These are phyloP conservation scores for Syrphus vitripennis DNA, from an alignment of 2,888 invertebrate species.

Conservation along the genomic window DNA sequence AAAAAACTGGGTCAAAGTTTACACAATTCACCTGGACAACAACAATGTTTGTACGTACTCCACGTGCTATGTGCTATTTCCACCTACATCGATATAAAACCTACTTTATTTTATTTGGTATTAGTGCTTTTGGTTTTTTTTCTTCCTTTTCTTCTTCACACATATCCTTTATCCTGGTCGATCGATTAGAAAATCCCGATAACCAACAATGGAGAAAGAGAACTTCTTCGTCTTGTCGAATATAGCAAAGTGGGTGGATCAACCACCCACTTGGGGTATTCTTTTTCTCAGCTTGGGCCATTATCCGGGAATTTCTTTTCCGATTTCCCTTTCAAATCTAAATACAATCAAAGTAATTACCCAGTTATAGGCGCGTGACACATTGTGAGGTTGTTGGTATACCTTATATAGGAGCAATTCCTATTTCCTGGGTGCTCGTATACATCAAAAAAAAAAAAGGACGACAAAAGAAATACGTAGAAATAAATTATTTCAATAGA, in stretches of 20 bases:
- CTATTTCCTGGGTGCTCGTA: neutral
- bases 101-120: conserved; percentile 56
- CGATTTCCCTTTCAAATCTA: conserved; percentile 70
- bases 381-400: neutral
- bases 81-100: conserved; percentile 45
- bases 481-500: conserved; percentile 47
- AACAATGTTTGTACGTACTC: neutral
- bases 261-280: conserved; percentile 42
- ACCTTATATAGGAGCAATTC: neutral
- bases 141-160: conserved; percentile 1
- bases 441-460: conserved; percentile 61
- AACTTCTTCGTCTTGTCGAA: conserved; percentile 56
- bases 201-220: conserved; percentile 53
- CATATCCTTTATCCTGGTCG: conserved; percentile 57
- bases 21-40: conserved; percentile 62
- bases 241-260: neutral
- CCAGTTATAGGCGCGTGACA: conserved; percentile 70
- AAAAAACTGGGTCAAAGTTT: conserved; percentile 63
- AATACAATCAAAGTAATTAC: conserved; percentile 71
- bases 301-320: conserved; percentile 67
- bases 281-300: conserved; percentile 55
- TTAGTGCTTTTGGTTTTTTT: conserved; percentile 40
- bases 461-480: conserved; percentile 27
- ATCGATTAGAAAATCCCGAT: conserved; percentile 69
- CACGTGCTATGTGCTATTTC: neutral